phyloP scores from a whole-genome alignment of 2,888 invertebrate genomes.

The Acronicta psi region DNA sequence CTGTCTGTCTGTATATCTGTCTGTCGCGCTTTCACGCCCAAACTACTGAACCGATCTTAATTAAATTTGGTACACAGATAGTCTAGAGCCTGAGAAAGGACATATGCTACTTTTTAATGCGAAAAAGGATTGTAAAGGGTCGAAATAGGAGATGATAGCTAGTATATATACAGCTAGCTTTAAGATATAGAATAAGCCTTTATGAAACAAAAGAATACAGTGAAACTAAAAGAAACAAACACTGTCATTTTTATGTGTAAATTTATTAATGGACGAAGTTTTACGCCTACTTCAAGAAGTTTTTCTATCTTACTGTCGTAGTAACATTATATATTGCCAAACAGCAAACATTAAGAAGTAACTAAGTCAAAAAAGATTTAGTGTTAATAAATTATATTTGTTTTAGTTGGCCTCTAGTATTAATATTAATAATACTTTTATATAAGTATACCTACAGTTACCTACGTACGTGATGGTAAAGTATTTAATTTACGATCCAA shows the following conservation, averaged over 20 bases:
- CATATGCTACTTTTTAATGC: no score
- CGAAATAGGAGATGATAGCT: no score
- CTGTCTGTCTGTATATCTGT: no score
- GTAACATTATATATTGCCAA: conserved; percentile 6
- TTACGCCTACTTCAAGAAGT: neutral
- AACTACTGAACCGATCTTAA: no score
- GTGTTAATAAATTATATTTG: conserved; percentile 18
- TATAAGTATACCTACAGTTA: no score
- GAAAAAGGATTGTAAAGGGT: no score
- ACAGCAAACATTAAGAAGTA: conserved; percentile 23
- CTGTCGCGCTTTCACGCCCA: no score
- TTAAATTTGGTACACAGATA: no score
- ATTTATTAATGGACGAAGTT: conserved; percentile 28
- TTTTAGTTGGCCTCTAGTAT: conserved; percentile 14
- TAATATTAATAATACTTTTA: neutral
- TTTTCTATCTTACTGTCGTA: conserved; percentile 8
- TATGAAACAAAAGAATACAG: conserved; percentile 4
- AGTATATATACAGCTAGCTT: no score
- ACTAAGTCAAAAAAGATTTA: conserved; percentile 11
- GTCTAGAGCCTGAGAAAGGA: no score
- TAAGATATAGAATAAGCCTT: no score
- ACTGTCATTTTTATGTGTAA: conserved; percentile 6
- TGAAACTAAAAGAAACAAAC: neutral
- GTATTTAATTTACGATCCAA: conserved; percentile 4
- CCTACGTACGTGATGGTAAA: neutral